Percentiles rank a stretch among this genome's conserved stretches.
Conservation (phyloP, 2,113 vertebrate species). For the Scolopax mira region DNA sequence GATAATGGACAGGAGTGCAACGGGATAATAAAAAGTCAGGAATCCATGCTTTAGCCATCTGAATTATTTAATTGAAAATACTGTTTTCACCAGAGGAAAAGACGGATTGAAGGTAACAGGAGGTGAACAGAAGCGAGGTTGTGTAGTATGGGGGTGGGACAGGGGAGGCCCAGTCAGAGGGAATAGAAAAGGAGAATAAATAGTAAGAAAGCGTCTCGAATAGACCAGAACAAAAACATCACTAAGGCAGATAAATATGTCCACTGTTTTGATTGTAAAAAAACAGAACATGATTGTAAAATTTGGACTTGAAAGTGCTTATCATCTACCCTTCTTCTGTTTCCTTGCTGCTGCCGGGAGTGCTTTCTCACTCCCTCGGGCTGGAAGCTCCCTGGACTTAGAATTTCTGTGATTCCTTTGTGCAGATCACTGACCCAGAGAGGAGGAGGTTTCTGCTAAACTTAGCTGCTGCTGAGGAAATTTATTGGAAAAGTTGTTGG, state of each 20-base stretch:
- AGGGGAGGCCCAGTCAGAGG: not conserved
- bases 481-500: not conserved
- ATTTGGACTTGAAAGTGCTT: not conserved
- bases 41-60: not conserved
- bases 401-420: not conserved
- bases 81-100: not conserved
- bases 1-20: not conserved
- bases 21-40: not conserved
- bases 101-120: not conserved
- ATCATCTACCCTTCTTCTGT: not conserved
- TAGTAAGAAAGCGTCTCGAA: not conserved
- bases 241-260: not conserved
- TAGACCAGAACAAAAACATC: not conserved
- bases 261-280: not conserved
- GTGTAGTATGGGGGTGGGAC: not conserved
- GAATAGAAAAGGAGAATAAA: not conserved
- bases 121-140: not conserved
- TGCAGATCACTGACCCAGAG: not conserved
- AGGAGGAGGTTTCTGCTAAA: not conserved
- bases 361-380: not conserved
- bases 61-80: not conserved
- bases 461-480: not conserved
- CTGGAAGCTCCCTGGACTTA: not conserved
- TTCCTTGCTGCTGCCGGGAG: not conserved
- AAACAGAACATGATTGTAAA: not conserved